Evolutionary conservation across 2,797 vertebrate genomes (phyloP).

Genomic region (Alca torda): DNA sequence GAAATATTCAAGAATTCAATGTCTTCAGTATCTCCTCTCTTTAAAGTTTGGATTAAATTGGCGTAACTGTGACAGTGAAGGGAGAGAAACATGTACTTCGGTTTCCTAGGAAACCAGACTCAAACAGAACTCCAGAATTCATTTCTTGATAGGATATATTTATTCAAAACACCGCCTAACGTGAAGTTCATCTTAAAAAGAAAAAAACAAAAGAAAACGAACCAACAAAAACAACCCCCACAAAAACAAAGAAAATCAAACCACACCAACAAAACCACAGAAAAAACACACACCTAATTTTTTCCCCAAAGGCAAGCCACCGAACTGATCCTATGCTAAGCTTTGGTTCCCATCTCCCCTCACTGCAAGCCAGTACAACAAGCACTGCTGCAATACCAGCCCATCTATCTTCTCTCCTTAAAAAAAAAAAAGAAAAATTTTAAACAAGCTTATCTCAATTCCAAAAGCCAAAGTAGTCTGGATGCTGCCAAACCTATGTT

Average conservation of each 20-base stretch:
- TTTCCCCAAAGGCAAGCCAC: background rate
- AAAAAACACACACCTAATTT: background rate
- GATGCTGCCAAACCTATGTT: background rate
- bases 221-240: background rate
- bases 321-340: background rate
- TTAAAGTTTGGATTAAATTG: conserved; percentile 19
- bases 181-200: background rate
- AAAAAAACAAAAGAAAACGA: background rate
- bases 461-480: background rate
- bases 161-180: background rate
- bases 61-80: background rate
- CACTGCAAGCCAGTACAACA: background rate
- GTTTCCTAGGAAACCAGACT: conserved; percentile 39
- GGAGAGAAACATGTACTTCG: background rate
- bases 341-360: background rate
- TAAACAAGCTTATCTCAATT: background rate
- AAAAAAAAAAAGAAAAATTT: background rate
- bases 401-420: background rate
- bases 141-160: background rate
- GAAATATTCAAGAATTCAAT: background rate
- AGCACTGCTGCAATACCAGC: background rate
- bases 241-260: background rate
- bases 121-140: conserved; percentile 4
- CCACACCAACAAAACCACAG: background rate
- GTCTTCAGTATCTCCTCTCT: background rate